Evolutionary conservation across 2,113 vertebrate genomes (phyloP).

Genomic region (Cercopithecus mona): DNA sequence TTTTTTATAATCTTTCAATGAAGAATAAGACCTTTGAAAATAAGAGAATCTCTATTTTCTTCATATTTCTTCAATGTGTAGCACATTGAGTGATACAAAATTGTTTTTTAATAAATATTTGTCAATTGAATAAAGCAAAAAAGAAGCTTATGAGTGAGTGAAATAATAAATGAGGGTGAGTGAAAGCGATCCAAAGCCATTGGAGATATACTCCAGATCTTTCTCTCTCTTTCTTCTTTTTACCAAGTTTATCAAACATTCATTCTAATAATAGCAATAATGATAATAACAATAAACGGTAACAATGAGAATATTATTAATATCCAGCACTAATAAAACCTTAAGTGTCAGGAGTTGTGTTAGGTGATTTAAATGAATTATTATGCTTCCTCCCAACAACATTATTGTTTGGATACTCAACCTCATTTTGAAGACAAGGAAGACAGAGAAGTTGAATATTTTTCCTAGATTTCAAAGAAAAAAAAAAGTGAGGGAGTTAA

Average conservation of each 20-base stretch:
- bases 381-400: neutral
- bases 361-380: neutral
- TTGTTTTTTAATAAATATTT: neutral
- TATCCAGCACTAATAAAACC: neutral
- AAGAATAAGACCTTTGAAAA: neutral
- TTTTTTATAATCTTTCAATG: neutral
- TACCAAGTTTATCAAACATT: neutral
- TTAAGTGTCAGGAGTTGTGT: neutral
- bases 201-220: neutral
- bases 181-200: neutral
- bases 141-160: neutral
- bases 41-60: neutral
- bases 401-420: neutral
- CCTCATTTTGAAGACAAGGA: neutral
- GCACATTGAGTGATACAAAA: neutral
- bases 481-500: neutral
- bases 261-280: neutral
- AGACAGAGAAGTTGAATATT: neutral
- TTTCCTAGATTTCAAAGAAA: neutral
- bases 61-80: neutral
- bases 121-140: neutral
- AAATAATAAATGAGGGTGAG: slow-evolving; percentile 2
- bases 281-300: neutral
- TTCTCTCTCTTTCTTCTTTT: neutral
- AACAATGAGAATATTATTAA: neutral